Percentiles rank a stretch among this genome's conserved stretches.
phyloP scores from a whole-genome alignment of 2,888 invertebrate genomes.

The Ormyrus nitidulus region DNA sequence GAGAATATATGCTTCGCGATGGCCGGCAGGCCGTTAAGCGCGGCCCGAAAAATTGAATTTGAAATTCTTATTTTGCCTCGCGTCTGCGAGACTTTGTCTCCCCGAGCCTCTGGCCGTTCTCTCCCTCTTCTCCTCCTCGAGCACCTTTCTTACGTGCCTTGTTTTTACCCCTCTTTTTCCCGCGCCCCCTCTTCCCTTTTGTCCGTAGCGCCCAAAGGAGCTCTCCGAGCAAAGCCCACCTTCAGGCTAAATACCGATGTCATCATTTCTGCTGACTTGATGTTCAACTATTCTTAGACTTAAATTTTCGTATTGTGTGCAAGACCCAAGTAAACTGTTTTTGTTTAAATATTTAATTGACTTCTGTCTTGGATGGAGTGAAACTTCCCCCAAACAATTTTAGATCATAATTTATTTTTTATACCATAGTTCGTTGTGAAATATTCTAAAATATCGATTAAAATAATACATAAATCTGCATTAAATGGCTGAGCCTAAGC shows the following conservation, averaged over 20 bases:
- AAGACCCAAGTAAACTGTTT: no score
- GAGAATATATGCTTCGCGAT: not conserved
- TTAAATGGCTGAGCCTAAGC: no score
- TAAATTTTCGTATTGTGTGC: slow-evolving; percentile 1
- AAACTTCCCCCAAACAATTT: no score
- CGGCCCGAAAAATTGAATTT: slow-evolving; percentile 46
- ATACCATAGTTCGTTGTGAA: no score
- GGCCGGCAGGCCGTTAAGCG: slow-evolving; percentile 17
- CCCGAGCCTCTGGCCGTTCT: not conserved
- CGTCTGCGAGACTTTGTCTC: not conserved
- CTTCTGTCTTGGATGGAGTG: no score
- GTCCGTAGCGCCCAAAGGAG: slow-evolving; percentile 19
- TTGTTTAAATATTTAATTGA: no score
- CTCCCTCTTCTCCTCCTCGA: slow-evolving; percentile 12
- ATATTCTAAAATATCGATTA: no score
- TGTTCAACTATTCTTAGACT: slow-evolving; percentile 22
- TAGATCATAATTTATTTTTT: no score
- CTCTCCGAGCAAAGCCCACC: not conserved
- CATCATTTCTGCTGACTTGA: slow-evolving; percentile 4
- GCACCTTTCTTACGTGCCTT: slow-evolving; percentile 34
- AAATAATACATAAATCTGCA: no score
- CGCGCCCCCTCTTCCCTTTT: not conserved
- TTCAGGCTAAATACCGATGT: slow-evolving; percentile 39
- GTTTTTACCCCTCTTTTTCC: slow-evolving; percentile 13
- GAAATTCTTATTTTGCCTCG: slow-evolving; percentile 48